Evolutionary conservation across 2,113 vertebrate species (phyloP).

Genomic region (Pao palembangensis): DNA sequence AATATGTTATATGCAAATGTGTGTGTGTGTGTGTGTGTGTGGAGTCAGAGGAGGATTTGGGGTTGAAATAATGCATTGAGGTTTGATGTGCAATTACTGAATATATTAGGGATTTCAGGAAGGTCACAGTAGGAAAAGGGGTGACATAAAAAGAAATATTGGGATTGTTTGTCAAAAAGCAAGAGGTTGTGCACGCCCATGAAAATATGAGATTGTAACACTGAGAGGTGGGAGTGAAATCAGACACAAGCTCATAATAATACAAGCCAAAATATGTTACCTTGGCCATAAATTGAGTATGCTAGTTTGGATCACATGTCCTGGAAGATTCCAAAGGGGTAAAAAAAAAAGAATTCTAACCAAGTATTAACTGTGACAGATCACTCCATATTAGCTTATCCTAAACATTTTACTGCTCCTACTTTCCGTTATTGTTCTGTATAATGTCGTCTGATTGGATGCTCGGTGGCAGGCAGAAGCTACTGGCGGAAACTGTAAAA

Average conservation of each 20-base stretch:
- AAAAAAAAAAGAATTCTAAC: too few species aligned
- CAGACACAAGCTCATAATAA: too few species aligned
- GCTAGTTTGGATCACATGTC: too few species aligned
- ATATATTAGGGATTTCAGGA: slow-evolving; percentile 94
- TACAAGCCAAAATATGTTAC: too few species aligned
- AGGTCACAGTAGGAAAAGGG: slow-evolving; percentile 78
- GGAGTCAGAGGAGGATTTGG: slow-evolving; percentile 14
- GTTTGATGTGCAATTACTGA: slow-evolving; percentile 93
- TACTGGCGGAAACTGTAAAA: slow-evolving; percentile 79
- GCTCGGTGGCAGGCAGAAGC: slow-evolving; percentile 76
- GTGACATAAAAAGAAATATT: slow-evolving; percentile 84
- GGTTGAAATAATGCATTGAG: slow-evolving; percentile 89
- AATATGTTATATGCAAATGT: slow-evolving; percentile 6
- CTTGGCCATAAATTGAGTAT: too few species aligned
- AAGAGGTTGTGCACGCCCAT: not conserved
- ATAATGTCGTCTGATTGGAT: slow-evolving; percentile 82
- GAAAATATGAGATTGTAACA: slow-evolving; percentile 20
- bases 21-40: slow-evolving; percentile 6
- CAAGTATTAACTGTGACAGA: too few species aligned
- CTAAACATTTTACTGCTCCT: slow-evolving; percentile 16
- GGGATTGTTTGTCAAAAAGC: slow-evolving; percentile 49
- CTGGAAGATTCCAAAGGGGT: too few species aligned
- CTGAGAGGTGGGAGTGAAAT: too few species aligned
- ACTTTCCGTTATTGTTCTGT: slow-evolving; percentile 82
- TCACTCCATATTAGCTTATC: too few species aligned